Conservation (phyloP, 2,113 vertebrate species). For the Megalops atlanticus region DNA sequence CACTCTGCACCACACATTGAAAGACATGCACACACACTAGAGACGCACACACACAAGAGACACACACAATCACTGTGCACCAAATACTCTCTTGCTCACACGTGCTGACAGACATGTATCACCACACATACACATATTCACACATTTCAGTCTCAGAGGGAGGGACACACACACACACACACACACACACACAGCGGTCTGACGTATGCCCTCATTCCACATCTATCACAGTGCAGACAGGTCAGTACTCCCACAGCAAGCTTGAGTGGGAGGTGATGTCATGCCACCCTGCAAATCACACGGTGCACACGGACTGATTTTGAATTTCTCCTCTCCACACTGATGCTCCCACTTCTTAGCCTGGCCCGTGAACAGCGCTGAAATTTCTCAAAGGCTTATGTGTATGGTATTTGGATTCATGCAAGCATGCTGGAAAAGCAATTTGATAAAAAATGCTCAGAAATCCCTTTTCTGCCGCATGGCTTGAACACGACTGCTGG, state of each 20-base stretch:
- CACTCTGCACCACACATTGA: neutral
- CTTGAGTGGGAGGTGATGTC: neutral
- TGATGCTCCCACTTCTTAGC: conserved; percentile 40
- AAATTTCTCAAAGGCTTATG: neutral
- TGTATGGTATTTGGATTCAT: conserved; percentile 25
- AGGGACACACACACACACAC: conserved; percentile 9
- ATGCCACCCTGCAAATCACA: neutral
- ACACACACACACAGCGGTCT: neutral
- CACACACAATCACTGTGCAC: too few species aligned
- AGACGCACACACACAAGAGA: neutral
- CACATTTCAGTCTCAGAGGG: too few species aligned
- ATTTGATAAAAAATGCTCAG: conserved; percentile 39
- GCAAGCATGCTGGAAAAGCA: conserved; percentile 39
- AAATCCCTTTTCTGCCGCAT: conserved; percentile 20
- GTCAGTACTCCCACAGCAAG: neutral
- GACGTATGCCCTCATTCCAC: neutral
- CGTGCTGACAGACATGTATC: neutral
- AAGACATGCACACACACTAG: neutral
- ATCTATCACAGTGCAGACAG: neutral
- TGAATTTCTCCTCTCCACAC: conserved; percentile 32
- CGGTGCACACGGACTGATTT: conserved; percentile 2
- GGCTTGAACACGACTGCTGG: conserved; percentile 26
- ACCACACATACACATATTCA: neutral
- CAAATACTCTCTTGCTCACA: too few species aligned
- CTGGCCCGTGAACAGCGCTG: conserved; percentile 33